A percentile compares a stretch with the other conserved stretches of the same genome.
Evolutionary conservation across 2,888 invertebrate genomes (phyloP).

Genomic region (Pandemis heparana): DNA sequence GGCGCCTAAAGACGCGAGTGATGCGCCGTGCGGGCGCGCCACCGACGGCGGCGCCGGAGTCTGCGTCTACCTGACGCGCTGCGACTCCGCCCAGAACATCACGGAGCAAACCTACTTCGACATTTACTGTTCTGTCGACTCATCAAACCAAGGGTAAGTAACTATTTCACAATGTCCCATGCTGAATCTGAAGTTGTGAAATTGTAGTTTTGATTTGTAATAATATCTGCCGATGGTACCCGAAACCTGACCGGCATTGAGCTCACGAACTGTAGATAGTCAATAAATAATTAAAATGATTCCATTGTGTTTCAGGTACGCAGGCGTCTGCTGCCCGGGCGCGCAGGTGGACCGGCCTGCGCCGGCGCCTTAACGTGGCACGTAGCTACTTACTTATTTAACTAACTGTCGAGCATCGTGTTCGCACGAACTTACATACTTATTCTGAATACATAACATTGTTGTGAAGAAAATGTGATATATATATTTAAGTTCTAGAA

Average conservation of each 20-base stretch:
- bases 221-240: too few species aligned
- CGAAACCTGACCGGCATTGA: too few species aligned
- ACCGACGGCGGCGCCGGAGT: slow-evolving; percentile 57
- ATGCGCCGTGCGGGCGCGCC: slow-evolving; percentile 55
- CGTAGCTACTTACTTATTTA: slow-evolving; percentile 19
- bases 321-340: slow-evolving; percentile 77
- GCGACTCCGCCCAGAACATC: slow-evolving; percentile 60
- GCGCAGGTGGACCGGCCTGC: slow-evolving; percentile 25
- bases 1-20: slow-evolving; percentile 55
- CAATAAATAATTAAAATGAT: not conserved
- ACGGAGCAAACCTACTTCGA: slow-evolving; percentile 59
- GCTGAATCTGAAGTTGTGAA: too few species aligned
- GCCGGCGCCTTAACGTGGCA: slow-evolving; percentile 6
- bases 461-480: slow-evolving; percentile 38
- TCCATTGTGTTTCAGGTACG: slow-evolving; percentile 66
- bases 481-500: slow-evolving; percentile 20
- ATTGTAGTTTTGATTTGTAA: too few species aligned
- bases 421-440: slow-evolving; percentile 12
- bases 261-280: too few species aligned
- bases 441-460: slow-evolving; percentile 15
- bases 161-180: not conserved
- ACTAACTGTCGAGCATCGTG: slow-evolving; percentile 4
- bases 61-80: slow-evolving; percentile 75
- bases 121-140: slow-evolving; percentile 64
- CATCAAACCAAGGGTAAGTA: slow-evolving; percentile 18